Conservation (phyloP, 1,140 invertebrate species). For the Aphelinus certus region DNA sequence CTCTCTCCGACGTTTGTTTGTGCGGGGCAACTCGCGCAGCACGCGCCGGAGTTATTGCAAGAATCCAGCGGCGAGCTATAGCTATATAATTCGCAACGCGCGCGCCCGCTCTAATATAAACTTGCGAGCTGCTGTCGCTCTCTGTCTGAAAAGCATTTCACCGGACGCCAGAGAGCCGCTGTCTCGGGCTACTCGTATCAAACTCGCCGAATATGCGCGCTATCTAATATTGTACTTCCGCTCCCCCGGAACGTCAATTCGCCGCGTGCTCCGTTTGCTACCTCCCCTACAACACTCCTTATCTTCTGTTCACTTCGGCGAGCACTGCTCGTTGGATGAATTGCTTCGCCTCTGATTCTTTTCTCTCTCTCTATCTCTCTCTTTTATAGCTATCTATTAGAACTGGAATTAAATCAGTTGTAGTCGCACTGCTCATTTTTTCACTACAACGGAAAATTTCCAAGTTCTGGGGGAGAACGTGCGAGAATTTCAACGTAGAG, state of each 20-base stretch:
- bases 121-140: slow-evolving; percentile 28
- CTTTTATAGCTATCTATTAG: too few species aligned
- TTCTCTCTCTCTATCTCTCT: too few species aligned
- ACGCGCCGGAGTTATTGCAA: slow-evolving; percentile 48
- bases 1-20: slow-evolving; percentile 42
- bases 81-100: slow-evolving; percentile 43
- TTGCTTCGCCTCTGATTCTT: too few species aligned
- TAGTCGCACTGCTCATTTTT: too few species aligned
- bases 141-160: slow-evolving; percentile 1
- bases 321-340: too few species aligned
- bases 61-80: slow-evolving; percentile 42
- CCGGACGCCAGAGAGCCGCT: background rate
- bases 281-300: too few species aligned
- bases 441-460: too few species aligned
- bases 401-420: too few species aligned
- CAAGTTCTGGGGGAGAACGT: too few species aligned
- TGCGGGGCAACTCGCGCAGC: background rate
- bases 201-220: slow-evolving; percentile 45
- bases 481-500: too few species aligned
- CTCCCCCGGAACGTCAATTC: background rate
- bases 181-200: slow-evolving; percentile 31
- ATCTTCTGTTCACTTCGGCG: too few species aligned
- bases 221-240: background rate
- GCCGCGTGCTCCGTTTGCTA: too few species aligned
- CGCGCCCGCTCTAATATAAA: slow-evolving; percentile 39